Conservation (phyloP, 2,888 invertebrate genomes). For the Melanostoma mellinum region DNA sequence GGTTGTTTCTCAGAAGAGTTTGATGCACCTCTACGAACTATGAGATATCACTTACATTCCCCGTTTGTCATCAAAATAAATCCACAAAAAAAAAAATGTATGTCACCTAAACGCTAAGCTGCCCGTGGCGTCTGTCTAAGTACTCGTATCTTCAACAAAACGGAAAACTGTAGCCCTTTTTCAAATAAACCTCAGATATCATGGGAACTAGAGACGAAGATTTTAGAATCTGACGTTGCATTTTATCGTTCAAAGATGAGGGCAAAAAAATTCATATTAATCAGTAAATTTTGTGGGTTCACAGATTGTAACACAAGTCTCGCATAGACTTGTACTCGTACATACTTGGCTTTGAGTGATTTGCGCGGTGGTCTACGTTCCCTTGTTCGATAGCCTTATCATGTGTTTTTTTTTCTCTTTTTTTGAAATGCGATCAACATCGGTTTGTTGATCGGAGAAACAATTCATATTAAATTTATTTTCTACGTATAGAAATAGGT, state of each 20-base stretch:
- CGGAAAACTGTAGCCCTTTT: slow-evolving; percentile 28
- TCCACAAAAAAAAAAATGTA: not conserved
- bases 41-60: slow-evolving; percentile 8
- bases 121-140: not conserved
- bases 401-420: slow-evolving; percentile 28
- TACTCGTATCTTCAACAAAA: slow-evolving; percentile 21
- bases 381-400: slow-evolving; percentile 13
- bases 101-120: not conserved
- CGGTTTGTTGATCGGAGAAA: slow-evolving; percentile 5
- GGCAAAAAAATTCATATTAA: slow-evolving; percentile 13
- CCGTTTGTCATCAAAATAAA: slow-evolving; percentile 34
- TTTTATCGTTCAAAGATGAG: slow-evolving; percentile 44
- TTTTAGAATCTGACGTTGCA: slow-evolving; percentile 40
- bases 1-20: slow-evolving; percentile 62
- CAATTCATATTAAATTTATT: slow-evolving; percentile 28
- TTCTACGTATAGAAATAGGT: not conserved
- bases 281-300: slow-evolving; percentile 4
- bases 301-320: slow-evolving; percentile 31
- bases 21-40: slow-evolving; percentile 32
- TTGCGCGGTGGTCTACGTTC: slow-evolving; percentile 11
- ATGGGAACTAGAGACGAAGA: slow-evolving; percentile 39
- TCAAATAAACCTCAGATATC: slow-evolving; percentile 43
- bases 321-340: not conserved
- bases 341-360: not conserved
- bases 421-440: slow-evolving; percentile 55